Evolutionary conservation across 2,888 invertebrate species (phyloP).

Genomic region (Drosophila mettleri): DNA sequence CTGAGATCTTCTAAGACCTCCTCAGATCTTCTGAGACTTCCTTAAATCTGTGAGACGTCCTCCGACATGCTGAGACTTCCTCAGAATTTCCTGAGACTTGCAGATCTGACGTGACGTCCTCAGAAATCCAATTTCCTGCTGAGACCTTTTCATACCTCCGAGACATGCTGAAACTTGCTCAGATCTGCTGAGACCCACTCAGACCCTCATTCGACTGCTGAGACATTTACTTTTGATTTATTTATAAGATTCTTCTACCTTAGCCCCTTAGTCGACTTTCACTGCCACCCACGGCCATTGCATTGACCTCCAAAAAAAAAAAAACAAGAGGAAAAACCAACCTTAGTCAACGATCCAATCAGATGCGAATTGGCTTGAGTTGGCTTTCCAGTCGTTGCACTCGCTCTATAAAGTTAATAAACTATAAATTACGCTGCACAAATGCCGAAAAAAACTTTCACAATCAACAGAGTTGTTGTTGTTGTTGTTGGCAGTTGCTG

Average conservation of each 20-base stretch:
- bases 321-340: conserved; percentile 8
- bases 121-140: no score
- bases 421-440: conserved; percentile 73
- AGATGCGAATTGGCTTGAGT: conserved; percentile 23
- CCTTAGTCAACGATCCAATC: conserved; percentile 28
- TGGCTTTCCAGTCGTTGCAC: conserved; percentile 74
- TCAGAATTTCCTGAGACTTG: no score
- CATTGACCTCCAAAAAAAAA: conserved; percentile 64
- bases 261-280: conserved; percentile 52
- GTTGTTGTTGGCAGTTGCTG: conserved; percentile 32
- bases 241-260: neutral
- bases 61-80: no score
- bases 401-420: conserved; percentile 78
- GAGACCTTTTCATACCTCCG: no score
- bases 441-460: conserved; percentile 77
- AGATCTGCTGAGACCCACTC: no score
- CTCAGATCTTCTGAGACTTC: no score
- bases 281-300: conserved; percentile 17
- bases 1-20: no score
- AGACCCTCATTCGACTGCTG: no score
- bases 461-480: conserved; percentile 39
- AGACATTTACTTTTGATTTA: no score
- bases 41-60: no score
- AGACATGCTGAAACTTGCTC: no score
- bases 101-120: no score